Evolutionary conservation across 2,113 vertebrate genomes (phyloP), one percentile per base, ranked within the genome.

Genomic region (Odocoileus hemionus): DNA sequence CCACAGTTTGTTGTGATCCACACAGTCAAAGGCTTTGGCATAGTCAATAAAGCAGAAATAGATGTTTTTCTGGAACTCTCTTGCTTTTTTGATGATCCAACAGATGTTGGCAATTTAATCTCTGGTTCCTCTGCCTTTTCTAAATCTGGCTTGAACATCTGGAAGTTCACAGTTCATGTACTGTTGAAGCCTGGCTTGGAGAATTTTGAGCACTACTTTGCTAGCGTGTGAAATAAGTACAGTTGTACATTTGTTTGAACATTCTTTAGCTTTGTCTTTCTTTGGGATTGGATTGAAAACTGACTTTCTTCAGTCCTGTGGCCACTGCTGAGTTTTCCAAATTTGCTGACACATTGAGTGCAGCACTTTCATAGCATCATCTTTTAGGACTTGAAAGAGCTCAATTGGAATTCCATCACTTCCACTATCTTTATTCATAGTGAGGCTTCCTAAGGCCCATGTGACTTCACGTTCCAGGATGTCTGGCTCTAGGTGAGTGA

Each of bases 31-130:
- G 19, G 19, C n/a, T 70, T 70, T 70, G n/a, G 67, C 19, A 2
- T 70, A 70, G 67, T 70, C n/a, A 70, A 5, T 70, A 70, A 39
- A 23, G n/a, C 67, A 70, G 64, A 36, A 36, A n/a, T 70, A 70
- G 67, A 36, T 70, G n/a, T 36, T 70, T 70, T 23, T 70, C 19
- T 70, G 67, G 19, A 70, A 23, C 6, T 70, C 67, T 70, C n/a
- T 70, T 70, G 67, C 67, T 23, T 12, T 23, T 70, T 23, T 12
- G 9, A 70, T 70, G 64, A 70, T 11, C 16, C n/a, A 70, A 0
- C 0, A 0, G 17, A 36, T 11, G 5, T 70, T 70, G 67, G 19
- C n/a, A 23, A 6, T 70, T 70, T 70, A n/a, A 36, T 70, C 9
- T 70, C n/a, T 36, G 67, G 2, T 21, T 70, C 19, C 19, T 70